These are phyloP conservation scores for Griposia aprilina DNA, from an alignment of 2,888 invertebrate species.

Conservation along the genomic window DNA sequence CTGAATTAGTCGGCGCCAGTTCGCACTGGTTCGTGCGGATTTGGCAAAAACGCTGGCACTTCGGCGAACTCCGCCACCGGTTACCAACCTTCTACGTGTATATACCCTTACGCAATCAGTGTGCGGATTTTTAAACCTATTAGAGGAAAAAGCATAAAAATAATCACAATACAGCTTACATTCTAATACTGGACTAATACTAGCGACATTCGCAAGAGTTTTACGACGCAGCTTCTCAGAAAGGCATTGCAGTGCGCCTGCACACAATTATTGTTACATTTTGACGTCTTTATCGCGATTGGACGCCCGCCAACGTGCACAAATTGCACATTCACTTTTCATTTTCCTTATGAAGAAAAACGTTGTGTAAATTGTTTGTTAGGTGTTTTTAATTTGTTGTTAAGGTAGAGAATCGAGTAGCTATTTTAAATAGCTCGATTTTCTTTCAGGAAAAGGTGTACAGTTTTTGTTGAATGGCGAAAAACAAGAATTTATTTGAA, in stretches of 20 bases:
- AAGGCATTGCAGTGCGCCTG: slow-evolving; percentile 50
- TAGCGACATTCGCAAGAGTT: slow-evolving; percentile 41
- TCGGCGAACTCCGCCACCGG: not conserved
- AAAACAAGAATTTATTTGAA: not conserved
- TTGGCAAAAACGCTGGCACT: not conserved
- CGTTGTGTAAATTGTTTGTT: not conserved
- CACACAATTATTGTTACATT: slow-evolving; percentile 55
- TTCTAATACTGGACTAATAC: slow-evolving; percentile 42
- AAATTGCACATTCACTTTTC: slow-evolving; percentile 34
- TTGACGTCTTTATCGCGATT: slow-evolving; percentile 55
- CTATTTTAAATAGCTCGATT: not conserved
- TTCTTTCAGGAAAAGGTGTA: not conserved
- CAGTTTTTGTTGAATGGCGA: not conserved
- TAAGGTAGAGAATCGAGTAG: not conserved
- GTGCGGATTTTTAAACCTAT: not conserved
- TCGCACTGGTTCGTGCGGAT: too few relatives aligned
- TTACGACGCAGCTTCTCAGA: slow-evolving; percentile 55
- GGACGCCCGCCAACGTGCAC: slow-evolving; percentile 42
- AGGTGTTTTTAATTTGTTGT: not conserved
- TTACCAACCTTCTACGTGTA: not conserved
- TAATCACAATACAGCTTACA: slow-evolving; percentile 13
- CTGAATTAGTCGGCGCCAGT: too few relatives aligned
- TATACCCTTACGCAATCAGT: not conserved
- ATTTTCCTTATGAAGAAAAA: slow-evolving; percentile 26
- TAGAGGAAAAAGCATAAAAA: not conserved